A percentile compares a stretch with the other conserved stretches of the same genome.
These are phyloP conservation scores for Melanotus villosus DNA, from an alignment of 2,888 invertebrate genomes.

Conservation along the genomic window DNA sequence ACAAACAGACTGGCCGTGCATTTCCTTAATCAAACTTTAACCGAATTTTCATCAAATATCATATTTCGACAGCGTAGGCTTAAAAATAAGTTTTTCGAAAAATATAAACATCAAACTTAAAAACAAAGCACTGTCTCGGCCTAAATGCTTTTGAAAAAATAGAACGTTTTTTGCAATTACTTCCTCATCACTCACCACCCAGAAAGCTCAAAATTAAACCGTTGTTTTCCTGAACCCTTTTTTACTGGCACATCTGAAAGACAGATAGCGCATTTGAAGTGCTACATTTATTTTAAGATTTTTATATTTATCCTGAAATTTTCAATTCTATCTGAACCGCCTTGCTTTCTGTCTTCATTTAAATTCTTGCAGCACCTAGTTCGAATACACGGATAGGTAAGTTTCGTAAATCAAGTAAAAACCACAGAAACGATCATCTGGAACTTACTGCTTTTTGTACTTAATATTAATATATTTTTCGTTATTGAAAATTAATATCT, in stretches of 20 bases:
- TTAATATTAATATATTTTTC: too few species aligned
- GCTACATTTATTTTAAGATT: slow-evolving; percentile 38
- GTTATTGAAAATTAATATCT: too few species aligned
- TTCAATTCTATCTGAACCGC: background rate
- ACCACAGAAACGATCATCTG: too few species aligned
- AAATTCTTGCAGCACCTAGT: too few species aligned
- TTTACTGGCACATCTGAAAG: slow-evolving; percentile 45
- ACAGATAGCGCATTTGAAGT: slow-evolving; percentile 41
- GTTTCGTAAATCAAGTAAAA: too few species aligned
- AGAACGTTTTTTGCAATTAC: slow-evolving; percentile 45
- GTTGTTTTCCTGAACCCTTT: slow-evolving; percentile 52
- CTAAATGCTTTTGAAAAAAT: slow-evolving; percentile 28
- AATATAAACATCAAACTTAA: background rate
- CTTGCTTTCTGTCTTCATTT: background rate
- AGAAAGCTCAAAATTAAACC: slow-evolving; percentile 51
- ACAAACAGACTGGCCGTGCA: too few species aligned
- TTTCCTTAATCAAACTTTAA: too few species aligned
- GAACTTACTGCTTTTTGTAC: too few species aligned
- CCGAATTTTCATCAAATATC: too few species aligned
- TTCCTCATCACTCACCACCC: slow-evolving; percentile 57
- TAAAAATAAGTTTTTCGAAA: background rate
- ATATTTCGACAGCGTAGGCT: too few species aligned
- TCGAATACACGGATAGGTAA: too few species aligned
- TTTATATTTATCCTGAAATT: slow-evolving; percentile 35
- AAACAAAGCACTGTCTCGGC: background rate